Conservation (phyloP, 2,797 vertebrate genomes). For the Acanthurus leucopareius region DNA sequence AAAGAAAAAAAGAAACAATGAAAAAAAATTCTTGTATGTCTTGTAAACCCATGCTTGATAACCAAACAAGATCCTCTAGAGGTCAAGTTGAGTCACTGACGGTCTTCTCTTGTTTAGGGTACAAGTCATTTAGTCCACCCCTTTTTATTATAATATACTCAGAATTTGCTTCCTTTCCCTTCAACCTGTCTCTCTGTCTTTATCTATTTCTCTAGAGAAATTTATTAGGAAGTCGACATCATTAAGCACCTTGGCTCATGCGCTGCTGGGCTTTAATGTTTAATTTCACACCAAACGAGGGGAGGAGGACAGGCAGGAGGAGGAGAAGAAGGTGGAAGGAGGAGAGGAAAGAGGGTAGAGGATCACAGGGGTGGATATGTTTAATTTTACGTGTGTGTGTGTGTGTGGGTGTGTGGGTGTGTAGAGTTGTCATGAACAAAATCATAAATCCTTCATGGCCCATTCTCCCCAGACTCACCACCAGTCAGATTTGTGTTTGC, state of each 20-base stretch:
- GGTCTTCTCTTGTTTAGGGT: neutral
- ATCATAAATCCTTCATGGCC: constrained; percentile 27
- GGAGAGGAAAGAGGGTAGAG: neutral
- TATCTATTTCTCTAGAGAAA: constrained; percentile 54
- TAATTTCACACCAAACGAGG: constrained; percentile 70
- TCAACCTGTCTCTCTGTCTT: constrained; percentile 27
- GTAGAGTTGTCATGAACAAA: constrained; percentile 22
- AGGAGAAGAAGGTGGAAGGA: constrained; percentile 12
- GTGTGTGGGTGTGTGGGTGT: neutral
- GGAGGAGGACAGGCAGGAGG: constrained; percentile 29
- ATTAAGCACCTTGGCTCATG: constrained; percentile 69
- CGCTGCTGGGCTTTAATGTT: constrained; percentile 65
- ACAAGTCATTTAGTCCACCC: neutral
- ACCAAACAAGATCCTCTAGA: neutral
- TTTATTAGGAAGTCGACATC: constrained; percentile 60
- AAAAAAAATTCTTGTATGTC: no score
- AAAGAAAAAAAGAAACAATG: no score
- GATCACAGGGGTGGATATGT: constrained; percentile 53
- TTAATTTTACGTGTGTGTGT: constrained; percentile 27
- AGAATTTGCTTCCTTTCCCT: constrained; percentile 10
- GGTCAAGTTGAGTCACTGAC: neutral
- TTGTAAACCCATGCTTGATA: no score
- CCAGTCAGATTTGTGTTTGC: constrained; percentile 12
- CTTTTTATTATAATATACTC: constrained; percentile 13
- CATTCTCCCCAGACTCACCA: neutral